phyloP scores from a whole-genome alignment of 1,140 invertebrate genomes.

The Aleiodes sp. region DNA sequence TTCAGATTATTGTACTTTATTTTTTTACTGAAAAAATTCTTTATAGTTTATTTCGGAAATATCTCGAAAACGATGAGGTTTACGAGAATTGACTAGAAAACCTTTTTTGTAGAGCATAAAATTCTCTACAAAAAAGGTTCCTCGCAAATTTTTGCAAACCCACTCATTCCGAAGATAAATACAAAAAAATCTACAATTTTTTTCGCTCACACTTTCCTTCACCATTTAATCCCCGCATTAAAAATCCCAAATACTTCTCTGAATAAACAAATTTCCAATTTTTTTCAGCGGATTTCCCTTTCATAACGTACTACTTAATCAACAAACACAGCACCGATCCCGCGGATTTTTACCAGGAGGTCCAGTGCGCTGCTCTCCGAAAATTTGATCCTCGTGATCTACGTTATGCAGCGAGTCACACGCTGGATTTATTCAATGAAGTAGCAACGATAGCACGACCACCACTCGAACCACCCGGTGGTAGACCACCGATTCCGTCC shows the following conservation, averaged over 20 bases:
- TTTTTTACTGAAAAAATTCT: too few relatives aligned
- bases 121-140: too few relatives aligned
- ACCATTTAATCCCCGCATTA: background rate
- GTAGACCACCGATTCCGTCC: slow-evolving; percentile 77
- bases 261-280: slow-evolving; percentile 26
- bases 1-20: too few relatives aligned
- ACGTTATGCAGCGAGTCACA: slow-evolving; percentile 86
- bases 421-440: slow-evolving; percentile 86
- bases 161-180: too few relatives aligned
- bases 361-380: slow-evolving; percentile 79
- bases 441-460: slow-evolving; percentile 90
- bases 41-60: too few relatives aligned
- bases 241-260: background rate
- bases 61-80: too few relatives aligned
- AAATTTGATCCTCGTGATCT: slow-evolving; percentile 84
- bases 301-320: slow-evolving; percentile 90
- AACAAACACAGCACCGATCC: slow-evolving; percentile 87
- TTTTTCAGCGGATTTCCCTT: slow-evolving; percentile 84
- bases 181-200: too few relatives aligned
- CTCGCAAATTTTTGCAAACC: too few relatives aligned
- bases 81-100: too few relatives aligned
- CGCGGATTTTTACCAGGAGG: slow-evolving; percentile 82
- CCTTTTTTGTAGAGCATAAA: too few relatives aligned
- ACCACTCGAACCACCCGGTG: slow-evolving; percentile 78
- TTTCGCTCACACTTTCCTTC: too few relatives aligned